phyloP scores from a whole-genome alignment of 2,888 invertebrate species.

The Harpagoxenus sublaevis region DNA sequence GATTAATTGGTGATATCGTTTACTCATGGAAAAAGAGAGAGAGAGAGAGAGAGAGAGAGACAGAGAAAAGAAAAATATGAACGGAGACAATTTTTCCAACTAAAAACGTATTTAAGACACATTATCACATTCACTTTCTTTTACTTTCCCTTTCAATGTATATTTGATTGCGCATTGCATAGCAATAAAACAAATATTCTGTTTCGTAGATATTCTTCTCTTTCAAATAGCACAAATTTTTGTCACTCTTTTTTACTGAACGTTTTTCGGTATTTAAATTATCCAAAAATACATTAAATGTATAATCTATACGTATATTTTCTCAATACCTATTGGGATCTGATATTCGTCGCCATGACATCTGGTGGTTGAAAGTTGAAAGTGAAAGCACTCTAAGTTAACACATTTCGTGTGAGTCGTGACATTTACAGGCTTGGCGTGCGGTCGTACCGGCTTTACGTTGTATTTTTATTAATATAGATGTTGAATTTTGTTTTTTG shows the following conservation, averaged over 20 bases:
- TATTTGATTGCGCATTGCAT: background rate
- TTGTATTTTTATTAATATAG: too few species aligned
- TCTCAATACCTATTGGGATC: background rate
- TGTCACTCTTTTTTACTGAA: background rate
- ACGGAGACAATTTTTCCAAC: background rate
- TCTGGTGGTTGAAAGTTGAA: too few species aligned
- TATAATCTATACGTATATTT: background rate
- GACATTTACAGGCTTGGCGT: too few species aligned
- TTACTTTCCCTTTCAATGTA: background rate
- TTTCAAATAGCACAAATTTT: background rate
- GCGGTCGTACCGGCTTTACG: too few species aligned
- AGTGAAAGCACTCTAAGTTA: too few species aligned
- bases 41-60: background rate
- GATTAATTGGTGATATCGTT: conserved; percentile 6
- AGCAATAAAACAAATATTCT: background rate
- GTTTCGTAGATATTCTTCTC: background rate
- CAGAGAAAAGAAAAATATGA: background rate
- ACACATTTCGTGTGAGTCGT: too few species aligned
- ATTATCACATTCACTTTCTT: background rate
- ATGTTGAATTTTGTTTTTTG: too few species aligned
- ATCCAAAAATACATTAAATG: background rate
- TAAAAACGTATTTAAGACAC: conserved; percentile 1
- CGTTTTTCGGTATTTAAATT: background rate
- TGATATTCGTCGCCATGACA: too few species aligned
- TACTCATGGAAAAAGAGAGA: background rate